phyloP scores from a whole-genome alignment of 2,888 invertebrate genomes.

The Cephus pygmeus region DNA sequence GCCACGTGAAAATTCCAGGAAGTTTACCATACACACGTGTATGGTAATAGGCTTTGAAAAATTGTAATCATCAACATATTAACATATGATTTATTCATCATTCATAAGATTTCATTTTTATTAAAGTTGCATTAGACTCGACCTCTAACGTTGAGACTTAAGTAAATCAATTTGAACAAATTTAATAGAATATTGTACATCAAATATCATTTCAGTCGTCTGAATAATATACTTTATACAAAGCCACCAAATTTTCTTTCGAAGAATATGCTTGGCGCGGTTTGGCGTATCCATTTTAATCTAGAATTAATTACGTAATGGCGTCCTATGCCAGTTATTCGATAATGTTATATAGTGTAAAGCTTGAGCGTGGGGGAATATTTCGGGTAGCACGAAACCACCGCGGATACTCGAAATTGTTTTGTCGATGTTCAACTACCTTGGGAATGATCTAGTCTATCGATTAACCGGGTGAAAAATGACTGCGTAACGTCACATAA shows the following conservation, averaged over 20 bases:
- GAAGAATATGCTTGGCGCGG: background rate
- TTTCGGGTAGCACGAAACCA: background rate
- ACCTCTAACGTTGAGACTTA: background rate
- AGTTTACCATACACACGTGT: background rate
- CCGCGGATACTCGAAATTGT: background rate
- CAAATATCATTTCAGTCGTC: background rate
- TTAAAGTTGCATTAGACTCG: background rate
- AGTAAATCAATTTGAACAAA: no score
- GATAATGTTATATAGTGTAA: background rate
- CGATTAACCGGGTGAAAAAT: background rate
- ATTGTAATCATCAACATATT: background rate
- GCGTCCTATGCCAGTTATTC: background rate
- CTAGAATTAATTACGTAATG: constrained; percentile 3
- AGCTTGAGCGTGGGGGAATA: background rate
- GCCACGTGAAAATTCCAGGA: background rate
- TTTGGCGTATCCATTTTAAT: background rate
- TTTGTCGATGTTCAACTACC: background rate
- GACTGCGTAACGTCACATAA: background rate
- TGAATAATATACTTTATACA: background rate
- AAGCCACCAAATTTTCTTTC: background rate
- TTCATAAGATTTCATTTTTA: background rate
- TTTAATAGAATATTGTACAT: background rate
- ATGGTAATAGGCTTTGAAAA: no score
- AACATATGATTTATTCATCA: background rate
- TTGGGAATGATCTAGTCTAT: background rate